These are phyloP conservation scores for Caenorhabditis panamensis DNA, from an alignment of 2,888 invertebrate genomes.

Conservation along the genomic window DNA sequence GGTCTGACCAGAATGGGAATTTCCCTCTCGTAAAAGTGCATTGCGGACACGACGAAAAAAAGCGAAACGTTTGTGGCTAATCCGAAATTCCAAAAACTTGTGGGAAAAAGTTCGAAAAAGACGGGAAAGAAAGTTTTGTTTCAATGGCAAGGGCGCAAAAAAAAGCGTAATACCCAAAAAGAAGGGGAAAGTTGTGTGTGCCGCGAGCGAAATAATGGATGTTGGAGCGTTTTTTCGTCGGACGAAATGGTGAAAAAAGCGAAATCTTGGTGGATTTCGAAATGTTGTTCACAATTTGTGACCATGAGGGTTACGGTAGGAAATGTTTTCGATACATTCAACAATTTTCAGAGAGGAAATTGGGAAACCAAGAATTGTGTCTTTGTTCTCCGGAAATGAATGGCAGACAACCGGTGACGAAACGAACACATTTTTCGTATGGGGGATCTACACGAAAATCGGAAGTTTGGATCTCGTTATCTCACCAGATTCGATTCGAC, in stretches of 20 bases:
- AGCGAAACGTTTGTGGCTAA: neutral
- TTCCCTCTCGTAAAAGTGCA: neutral
- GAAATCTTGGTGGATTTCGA: constrained; percentile 46
- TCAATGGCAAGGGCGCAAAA: neutral
- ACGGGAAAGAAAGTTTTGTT: neutral
- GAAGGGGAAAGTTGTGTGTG: neutral
- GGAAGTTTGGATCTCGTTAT: too few relatives aligned
- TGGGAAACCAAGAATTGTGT: constrained; percentile 4
- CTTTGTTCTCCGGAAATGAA: neutral
- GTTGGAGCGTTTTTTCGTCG: constrained; percentile 18
- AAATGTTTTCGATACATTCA: neutral
- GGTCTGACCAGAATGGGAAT: neutral
- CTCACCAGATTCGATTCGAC: neutral
- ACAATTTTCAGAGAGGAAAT: too few relatives aligned
- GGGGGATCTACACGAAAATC: too few relatives aligned
- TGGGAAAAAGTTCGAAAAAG: neutral
- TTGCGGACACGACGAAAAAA: neutral
- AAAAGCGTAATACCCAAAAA: neutral
- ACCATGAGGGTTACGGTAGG: neutral
- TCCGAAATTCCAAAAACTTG: neutral
- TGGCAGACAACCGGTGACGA: neutral
- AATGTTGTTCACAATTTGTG: constrained; percentile 10
- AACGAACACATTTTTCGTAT: neutral
- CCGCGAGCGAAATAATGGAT: constrained; percentile 44
- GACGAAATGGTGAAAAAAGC: neutral